Percentiles rank a stretch among this genome's conserved stretches.
Conservation (phyloP, 2,113 vertebrate species). For the Ascaphus truei region DNA sequence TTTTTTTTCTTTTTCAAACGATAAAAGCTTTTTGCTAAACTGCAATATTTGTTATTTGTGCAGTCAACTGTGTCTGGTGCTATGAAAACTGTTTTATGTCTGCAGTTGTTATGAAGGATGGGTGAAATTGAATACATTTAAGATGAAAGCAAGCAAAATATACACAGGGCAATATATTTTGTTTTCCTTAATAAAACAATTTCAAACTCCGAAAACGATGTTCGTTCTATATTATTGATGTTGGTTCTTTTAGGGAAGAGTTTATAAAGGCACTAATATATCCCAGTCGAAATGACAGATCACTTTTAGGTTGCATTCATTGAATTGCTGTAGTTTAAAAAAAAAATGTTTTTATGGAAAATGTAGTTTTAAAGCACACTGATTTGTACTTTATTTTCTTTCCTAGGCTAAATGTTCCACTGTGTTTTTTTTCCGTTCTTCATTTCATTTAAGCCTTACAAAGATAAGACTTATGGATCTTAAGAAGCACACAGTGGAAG, state of each 20-base stretch:
- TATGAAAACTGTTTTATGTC: not conserved
- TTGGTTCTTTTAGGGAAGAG: not conserved
- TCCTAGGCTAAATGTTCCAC: too few species aligned
- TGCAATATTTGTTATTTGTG: not conserved
- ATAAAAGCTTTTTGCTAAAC: slow-evolving; percentile 7
- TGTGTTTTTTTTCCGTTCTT: too few species aligned
- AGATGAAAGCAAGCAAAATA: not conserved
- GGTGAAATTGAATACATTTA: slow-evolving; percentile 4
- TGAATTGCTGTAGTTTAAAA: not conserved
- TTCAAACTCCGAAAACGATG: not conserved
- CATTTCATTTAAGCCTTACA: too few species aligned
- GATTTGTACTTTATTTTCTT: too few species aligned
- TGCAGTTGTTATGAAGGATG: not conserved
- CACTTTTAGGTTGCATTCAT: not conserved
- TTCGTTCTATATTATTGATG: not conserved
- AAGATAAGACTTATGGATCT: too few species aligned
- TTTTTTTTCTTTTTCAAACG: too few species aligned
- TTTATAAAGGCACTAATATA: not conserved
- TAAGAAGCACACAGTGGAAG: too few species aligned
- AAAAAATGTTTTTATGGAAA: not conserved
- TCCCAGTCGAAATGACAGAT: not conserved
- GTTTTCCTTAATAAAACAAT: not conserved
- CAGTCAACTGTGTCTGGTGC: not conserved
- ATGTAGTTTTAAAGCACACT: not conserved
- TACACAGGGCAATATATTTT: not conserved